Percentiles rank a stretch among this genome's conserved stretches.
Evolutionary conservation across 2,797 vertebrate species (phyloP).

Genomic region (Malurus leucopterus): DNA sequence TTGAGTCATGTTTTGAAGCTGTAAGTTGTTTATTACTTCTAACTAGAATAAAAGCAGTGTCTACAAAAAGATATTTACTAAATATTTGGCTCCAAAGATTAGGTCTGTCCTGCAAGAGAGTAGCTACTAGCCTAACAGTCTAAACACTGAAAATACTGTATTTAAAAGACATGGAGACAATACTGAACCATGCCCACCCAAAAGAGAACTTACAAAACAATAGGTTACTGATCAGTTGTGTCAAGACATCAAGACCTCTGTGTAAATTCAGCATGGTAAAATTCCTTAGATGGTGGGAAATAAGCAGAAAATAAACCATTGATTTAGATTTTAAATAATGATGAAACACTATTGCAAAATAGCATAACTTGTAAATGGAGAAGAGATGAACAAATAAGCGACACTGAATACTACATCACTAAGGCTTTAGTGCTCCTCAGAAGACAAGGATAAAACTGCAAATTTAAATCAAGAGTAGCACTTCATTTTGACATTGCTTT

Average conservation of each 20-base stretch:
- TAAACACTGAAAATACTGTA: background rate
- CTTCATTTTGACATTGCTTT: conserved; percentile 15
- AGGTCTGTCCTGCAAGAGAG: background rate
- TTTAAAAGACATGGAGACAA: background rate
- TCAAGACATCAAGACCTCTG: background rate
- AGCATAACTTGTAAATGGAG: background rate
- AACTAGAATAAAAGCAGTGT: background rate
- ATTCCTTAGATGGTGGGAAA: background rate
- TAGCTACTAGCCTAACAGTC: background rate
- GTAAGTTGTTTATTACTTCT: background rate
- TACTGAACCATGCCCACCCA: background rate
- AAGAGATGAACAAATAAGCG: background rate
- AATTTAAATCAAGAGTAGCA: background rate
- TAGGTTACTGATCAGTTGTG: background rate
- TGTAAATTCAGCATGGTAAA: background rate
- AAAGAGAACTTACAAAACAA: background rate
- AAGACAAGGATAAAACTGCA: background rate
- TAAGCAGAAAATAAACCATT: background rate
- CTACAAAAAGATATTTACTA: background rate
- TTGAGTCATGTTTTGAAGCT: background rate
- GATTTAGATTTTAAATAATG: background rate
- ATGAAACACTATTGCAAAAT: background rate
- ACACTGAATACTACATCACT: background rate
- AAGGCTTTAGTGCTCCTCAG: background rate
- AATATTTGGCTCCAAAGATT: background rate